Conservation (phyloP, 1,140 invertebrate genomes). For the Drosophila bifasciata region DNA sequence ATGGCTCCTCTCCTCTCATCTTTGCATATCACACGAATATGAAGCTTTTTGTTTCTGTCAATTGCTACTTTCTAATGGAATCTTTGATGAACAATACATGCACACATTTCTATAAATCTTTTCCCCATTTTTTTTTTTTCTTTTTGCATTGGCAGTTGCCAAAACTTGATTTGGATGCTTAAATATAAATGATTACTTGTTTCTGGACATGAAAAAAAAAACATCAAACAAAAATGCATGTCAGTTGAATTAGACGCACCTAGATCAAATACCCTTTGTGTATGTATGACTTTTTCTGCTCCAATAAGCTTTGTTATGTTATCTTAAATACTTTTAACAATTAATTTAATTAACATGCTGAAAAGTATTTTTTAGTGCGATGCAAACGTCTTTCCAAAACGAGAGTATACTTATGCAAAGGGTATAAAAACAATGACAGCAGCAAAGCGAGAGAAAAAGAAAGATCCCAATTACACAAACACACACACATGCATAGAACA, state of each 20-base stretch:
- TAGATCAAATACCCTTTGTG: slow-evolving; percentile 10
- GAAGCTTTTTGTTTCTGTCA: slow-evolving; percentile 39
- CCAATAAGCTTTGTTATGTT: no score
- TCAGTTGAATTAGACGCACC: slow-evolving; percentile 24
- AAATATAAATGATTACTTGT: slow-evolving; percentile 72
- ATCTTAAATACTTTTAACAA: no score
- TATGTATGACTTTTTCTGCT: no score
- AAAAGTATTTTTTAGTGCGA: no score
- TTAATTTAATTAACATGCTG: no score
- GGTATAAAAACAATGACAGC: slow-evolving; percentile 12
- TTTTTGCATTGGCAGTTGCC: slow-evolving; percentile 71
- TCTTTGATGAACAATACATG: slow-evolving; percentile 33
- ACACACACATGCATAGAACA: no score
- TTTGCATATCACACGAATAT: slow-evolving; percentile 26
- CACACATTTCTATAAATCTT: slow-evolving; percentile 54
- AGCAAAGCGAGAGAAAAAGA: slow-evolving; percentile 8
- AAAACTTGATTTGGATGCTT: slow-evolving; percentile 77
- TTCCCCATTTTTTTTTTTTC: slow-evolving; percentile 49
- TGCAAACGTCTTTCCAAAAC: no score
- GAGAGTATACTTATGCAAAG: no score
- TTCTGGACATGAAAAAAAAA: slow-evolving; percentile 45
- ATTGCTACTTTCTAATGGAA: slow-evolving; percentile 53
- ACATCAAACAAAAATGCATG: slow-evolving; percentile 6
- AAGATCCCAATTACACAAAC: no score
- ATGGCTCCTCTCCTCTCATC: slow-evolving; percentile 32